Evolutionary conservation across 2,113 vertebrate genomes (phyloP).

Genomic region (Saiga tatarica): DNA sequence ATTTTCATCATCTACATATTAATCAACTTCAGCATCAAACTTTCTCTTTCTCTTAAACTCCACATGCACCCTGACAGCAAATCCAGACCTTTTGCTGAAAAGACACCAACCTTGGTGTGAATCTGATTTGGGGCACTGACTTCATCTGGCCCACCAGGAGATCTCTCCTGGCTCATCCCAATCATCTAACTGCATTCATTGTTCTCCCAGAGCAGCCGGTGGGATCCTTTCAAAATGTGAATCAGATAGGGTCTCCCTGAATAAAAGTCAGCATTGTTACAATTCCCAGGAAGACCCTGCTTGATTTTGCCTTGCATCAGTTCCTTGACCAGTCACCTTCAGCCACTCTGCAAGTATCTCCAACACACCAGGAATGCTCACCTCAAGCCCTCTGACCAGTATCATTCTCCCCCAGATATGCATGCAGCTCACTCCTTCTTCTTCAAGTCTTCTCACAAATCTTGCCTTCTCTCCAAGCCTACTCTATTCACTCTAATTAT

Average conservation of each 20-base stretch:
- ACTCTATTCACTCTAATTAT: not conserved
- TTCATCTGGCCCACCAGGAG: not conserved
- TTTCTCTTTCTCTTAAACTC: not conserved
- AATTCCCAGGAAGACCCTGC: not conserved
- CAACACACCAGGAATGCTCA: not conserved
- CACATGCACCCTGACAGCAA: not conserved
- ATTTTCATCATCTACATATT: not conserved
- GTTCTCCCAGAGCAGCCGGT: not conserved
- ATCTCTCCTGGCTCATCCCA: not conserved
- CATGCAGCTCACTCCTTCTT: not conserved
- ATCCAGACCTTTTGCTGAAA: not conserved
- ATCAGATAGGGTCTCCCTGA: not conserved
- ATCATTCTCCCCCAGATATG: not conserved
- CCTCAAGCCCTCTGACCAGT: not conserved
- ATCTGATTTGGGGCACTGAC: not conserved
- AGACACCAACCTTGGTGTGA: not conserved
- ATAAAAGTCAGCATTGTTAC: not conserved
- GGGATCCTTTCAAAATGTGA: not conserved
- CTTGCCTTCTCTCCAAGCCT: not conserved
- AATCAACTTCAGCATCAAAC: not conserved
- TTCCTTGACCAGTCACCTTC: not conserved
- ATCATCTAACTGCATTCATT: not conserved
- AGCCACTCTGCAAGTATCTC: not conserved
- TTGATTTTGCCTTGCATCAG: not conserved
- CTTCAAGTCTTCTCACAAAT: not conserved